Evolutionary conservation across 2,797 vertebrate species (phyloP).

Genomic region (Acrossocheilus fasciatus): DNA sequence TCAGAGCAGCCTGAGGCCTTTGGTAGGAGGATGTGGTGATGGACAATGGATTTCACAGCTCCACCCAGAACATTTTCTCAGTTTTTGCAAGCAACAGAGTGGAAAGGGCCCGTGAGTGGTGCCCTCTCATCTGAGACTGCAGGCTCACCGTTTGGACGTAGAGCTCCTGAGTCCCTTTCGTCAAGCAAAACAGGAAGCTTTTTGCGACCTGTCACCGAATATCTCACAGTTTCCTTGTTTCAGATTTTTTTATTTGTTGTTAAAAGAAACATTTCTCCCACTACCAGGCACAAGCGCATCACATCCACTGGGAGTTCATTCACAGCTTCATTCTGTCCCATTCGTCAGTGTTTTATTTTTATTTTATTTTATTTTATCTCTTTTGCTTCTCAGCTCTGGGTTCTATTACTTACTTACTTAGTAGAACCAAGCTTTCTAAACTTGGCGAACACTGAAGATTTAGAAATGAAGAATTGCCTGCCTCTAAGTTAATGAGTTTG

Average conservation of each 20-base stretch:
- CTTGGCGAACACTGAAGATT: not conserved
- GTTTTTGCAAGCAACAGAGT: constrained; percentile 59
- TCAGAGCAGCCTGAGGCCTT: constrained; percentile 5
- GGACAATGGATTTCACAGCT: constrained; percentile 42
- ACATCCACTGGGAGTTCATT: constrained; percentile 45
- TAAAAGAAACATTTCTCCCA: constrained; percentile 57
- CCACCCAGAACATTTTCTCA: constrained; percentile 55
- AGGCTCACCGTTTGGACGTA: constrained; percentile 39
- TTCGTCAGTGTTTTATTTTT: not conserved
- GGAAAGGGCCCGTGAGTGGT: constrained; percentile 50
- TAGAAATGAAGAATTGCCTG: not conserved
- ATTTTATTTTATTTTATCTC: not conserved
- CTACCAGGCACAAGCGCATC: constrained; percentile 37
- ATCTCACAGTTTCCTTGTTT: constrained; percentile 78
- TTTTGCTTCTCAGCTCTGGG: constrained; percentile 2
- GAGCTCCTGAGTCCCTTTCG: constrained; percentile 27
- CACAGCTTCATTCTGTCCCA: constrained; percentile 30
- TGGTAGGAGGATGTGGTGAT: constrained; percentile 33
- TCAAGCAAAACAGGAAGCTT: constrained; percentile 71
- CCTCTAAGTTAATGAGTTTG: not conserved
- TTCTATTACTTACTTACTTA: not conserved
- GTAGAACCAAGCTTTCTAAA: not conserved
- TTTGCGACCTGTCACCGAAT: constrained; percentile 78
- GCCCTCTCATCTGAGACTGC: constrained; percentile 48
- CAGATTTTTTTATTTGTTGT: constrained; percentile 54